Percentiles rank a stretch among this genome's conserved stretches.
Conservation (phyloP, 2,797 vertebrate species). For the Brachyalestes nurse region DNA sequence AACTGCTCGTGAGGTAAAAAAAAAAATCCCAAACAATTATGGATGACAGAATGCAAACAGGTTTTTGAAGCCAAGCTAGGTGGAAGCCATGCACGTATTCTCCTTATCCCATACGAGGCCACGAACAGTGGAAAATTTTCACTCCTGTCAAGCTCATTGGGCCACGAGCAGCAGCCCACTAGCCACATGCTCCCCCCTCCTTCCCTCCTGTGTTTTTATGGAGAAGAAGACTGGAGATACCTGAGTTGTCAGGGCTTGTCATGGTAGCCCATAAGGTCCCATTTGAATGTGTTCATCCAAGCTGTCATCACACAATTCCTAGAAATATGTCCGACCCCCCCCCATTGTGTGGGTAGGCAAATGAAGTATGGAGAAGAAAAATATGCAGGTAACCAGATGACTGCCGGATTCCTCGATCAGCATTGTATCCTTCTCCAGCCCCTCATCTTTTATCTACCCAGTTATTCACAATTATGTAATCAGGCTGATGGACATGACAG, state of each 20-base stretch:
- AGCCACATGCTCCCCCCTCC: conserved; percentile 68
- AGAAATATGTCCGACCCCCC: conserved; percentile 63
- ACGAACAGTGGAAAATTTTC: conserved; percentile 84
- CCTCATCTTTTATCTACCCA: not conserved
- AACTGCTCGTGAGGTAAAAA: conserved; percentile 68
- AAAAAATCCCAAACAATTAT: conserved; percentile 40
- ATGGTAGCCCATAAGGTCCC: conserved; percentile 65
- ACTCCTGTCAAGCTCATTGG: conserved; percentile 58
- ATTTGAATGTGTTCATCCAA: conserved; percentile 67
- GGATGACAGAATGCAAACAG: conserved; percentile 49
- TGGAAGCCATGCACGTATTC: conserved; percentile 66
- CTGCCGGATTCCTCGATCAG: not conserved
- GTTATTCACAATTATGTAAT: not conserved
- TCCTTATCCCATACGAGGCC: conserved; percentile 74
- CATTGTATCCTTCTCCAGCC: no score
- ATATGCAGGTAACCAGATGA: conserved; percentile 9
- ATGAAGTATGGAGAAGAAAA: not conserved
- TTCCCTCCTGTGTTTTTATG: conserved; percentile 73
- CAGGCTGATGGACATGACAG: not conserved
- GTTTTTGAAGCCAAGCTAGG: conserved; percentile 65
- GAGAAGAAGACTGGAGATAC: conserved; percentile 74
- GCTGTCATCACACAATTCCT: conserved; percentile 66
- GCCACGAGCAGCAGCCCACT: conserved; percentile 67
- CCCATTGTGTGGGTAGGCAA: conserved; percentile 39
- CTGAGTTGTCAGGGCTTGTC: conserved; percentile 77